A percentile compares a stretch with the other conserved stretches of the same genome.
These are phyloP conservation scores for Craniophora ligustri DNA, from an alignment of 2,888 invertebrate species.

Conservation along the genomic window DNA sequence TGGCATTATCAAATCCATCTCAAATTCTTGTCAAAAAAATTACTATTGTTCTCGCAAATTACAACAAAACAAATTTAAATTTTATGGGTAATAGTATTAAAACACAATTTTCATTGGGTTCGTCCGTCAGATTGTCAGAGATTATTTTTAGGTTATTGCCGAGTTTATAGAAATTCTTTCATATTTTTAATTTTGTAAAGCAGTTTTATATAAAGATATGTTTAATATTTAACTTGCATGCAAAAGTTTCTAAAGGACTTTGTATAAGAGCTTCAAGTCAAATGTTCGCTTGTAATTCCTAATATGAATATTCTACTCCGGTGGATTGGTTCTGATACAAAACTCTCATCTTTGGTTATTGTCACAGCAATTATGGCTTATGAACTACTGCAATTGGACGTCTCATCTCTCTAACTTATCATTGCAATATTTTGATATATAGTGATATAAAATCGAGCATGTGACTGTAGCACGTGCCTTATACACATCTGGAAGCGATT, in stretches of 20 bases:
- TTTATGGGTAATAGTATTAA: slow-evolving; percentile 8
- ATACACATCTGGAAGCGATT: background rate
- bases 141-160: background rate
- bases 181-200: slow-evolving; percentile 2
- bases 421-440: too few relatives aligned
- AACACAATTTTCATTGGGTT: background rate
- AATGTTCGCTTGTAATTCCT: too few relatives aligned
- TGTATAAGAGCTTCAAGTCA: too few relatives aligned
- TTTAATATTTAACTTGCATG: too few relatives aligned
- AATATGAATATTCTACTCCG: too few relatives aligned
- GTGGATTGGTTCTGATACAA: too few relatives aligned
- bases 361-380: too few relatives aligned
- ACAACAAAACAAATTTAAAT: background rate
- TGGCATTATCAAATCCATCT: background rate
- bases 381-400: too few relatives aligned
- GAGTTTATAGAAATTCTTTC: slow-evolving; percentile 13
- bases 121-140: background rate
- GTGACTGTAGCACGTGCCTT: background rate
- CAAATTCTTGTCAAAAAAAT: slow-evolving; percentile 2
- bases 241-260: too few relatives aligned
- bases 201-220: background rate
- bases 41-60: slow-evolving; percentile 9
- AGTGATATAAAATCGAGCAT: too few relatives aligned
- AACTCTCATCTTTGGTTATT: too few relatives aligned
- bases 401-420: too few relatives aligned